Conservation (phyloP, 1,140 invertebrate species). For the Aphaenogaster ashmeadi region DNA sequence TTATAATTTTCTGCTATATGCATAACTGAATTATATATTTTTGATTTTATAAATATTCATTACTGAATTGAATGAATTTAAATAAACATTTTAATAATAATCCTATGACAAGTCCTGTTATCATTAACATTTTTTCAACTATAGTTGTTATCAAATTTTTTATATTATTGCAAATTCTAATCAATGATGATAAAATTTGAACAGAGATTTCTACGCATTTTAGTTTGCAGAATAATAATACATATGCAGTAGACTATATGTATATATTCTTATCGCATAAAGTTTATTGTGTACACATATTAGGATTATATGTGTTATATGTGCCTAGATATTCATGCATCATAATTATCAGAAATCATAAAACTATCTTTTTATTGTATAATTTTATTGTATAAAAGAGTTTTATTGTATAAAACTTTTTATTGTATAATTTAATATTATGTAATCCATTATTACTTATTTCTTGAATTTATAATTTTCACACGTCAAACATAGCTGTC, state of each 20-base stretch:
- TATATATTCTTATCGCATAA: constrained; percentile 13
- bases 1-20: constrained; percentile 10
- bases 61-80: background rate
- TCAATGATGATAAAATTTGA: constrained; percentile 21
- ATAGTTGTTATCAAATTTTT: constrained; percentile 1
- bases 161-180: background rate
- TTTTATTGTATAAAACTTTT: constrained; percentile 9
- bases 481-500: background rate
- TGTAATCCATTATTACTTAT: background rate
- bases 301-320: background rate
- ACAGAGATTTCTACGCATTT: background rate
- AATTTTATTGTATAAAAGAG: background rate
- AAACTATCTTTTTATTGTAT: background rate
- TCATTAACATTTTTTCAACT: background rate
- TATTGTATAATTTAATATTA: constrained; percentile 33
- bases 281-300: background rate
- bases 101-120: background rate
- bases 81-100: constrained; percentile 13
- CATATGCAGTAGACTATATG: background rate
- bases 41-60: background rate
- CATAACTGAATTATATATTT: background rate
- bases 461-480: constrained; percentile 1
- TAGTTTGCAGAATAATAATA: background rate
- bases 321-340: background rate
- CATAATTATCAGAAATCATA: background rate